Percentiles rank a stretch among this genome's conserved stretches.
Conservation (phyloP, 2,797 vertebrate genomes). For the Pseudomugil tenellus region DNA sequence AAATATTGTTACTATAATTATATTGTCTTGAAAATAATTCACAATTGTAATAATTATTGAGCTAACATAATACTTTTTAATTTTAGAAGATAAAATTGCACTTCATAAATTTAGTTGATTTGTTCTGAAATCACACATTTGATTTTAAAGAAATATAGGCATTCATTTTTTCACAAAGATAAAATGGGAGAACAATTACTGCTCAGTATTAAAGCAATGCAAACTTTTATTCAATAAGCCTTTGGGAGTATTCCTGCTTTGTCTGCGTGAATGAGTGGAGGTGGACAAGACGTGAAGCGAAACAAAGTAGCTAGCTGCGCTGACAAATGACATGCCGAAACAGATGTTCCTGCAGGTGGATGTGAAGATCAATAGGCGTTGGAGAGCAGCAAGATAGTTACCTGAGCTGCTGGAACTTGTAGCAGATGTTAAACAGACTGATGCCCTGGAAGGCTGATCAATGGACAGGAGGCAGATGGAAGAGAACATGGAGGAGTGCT, state of each 20-base stretch:
- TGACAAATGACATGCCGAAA: slow-evolving; percentile 80
- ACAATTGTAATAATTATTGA: not conserved
- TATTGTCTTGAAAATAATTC: not conserved
- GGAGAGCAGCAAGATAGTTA: slow-evolving; percentile 82
- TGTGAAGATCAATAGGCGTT: slow-evolving; percentile 83
- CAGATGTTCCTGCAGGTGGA: slow-evolving; percentile 89
- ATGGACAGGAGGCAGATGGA: slow-evolving; percentile 87
- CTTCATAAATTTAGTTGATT: not conserved
- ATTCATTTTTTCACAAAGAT: slow-evolving; percentile 15
- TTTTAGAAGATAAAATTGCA: not conserved
- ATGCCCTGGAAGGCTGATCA: slow-evolving; percentile 87
- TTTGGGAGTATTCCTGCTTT: slow-evolving; percentile 47
- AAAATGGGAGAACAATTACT: slow-evolving; percentile 34
- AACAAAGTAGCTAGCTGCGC: slow-evolving; percentile 71
- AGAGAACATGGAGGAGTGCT: slow-evolving; percentile 78
- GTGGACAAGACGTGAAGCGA: slow-evolving; percentile 69
- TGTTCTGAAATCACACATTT: not conserved
- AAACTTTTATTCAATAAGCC: slow-evolving; percentile 52
- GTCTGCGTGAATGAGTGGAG: slow-evolving; percentile 73
- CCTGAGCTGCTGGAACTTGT: slow-evolving; percentile 84
- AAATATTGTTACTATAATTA: not conserved
- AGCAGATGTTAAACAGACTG: slow-evolving; percentile 88
- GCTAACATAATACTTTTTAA: not conserved
- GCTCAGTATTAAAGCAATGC: slow-evolving; percentile 47
- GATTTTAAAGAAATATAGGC: slow-evolving; percentile 23